Base-by-base conservation (phyloP, 2,888 invertebrate species). In the Melipona bicolor region DNA sequence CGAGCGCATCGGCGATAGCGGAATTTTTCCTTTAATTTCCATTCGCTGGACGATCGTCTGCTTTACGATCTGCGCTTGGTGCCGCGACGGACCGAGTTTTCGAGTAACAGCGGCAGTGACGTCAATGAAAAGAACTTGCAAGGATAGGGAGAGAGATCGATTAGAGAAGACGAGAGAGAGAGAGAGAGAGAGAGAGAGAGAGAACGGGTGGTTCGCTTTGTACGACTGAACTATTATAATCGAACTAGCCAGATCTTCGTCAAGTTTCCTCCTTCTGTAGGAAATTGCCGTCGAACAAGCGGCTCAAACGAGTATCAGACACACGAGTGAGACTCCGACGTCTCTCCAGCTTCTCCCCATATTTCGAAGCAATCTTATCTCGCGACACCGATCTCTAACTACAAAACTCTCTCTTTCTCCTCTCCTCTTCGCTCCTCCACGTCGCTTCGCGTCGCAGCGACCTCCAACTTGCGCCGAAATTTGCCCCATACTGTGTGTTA, bases 221-320 rank as follows among this genome's bases (percentile, higher is more conserved):
- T 54, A 24, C 19, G 24, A 36, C n/a, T 71, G 24, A 32, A 43
- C 36, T n/a, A 77, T 77, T 77, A 77, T 77, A 69, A 76, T 61
- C 59, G 36, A 61, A 61, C 32, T 61, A 64, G 77, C 62, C 27
- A 49, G 24, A 19, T 70, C 27, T 36, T 71, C 77, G 24, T 77
- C 71, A 64, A 32, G 32, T 43, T 43, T 36, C n/a, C 6, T n/a
- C 50, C 50, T 64, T 49, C 54, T 49, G 54, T 65, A 43, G 62
- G 52, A 72, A 72, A 54, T 65, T 72, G 54, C 52, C 5, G 71
- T 71, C 62, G 24, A 15, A 62, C 61, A 54, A 52, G 43, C 27
- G 62, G 17, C 21, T 54, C 36, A 24, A 52, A 24, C 9, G 54
- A 67, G 56, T 56, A 24, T 19, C 65, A 15, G 19, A 74, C 36